These are phyloP conservation scores for Meiosimyza platycephala DNA, from an alignment of 2,888 invertebrate species.

Conservation along the genomic window DNA sequence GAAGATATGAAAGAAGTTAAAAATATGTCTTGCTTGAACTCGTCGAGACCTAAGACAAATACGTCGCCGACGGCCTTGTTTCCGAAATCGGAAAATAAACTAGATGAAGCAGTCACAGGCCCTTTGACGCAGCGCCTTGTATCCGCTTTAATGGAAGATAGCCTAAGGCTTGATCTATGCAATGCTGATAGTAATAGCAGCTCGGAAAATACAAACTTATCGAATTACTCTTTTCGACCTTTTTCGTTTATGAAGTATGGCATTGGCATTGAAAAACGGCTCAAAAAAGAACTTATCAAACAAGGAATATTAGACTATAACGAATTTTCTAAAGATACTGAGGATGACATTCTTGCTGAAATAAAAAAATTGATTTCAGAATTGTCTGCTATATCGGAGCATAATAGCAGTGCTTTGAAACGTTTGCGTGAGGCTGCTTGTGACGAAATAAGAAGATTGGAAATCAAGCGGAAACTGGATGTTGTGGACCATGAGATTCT, in stretches of 20 bases:
- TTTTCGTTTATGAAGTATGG: slow-evolving; percentile 73
- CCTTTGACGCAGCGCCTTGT: slow-evolving; percentile 90
- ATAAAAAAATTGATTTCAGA: slow-evolving; percentile 90
- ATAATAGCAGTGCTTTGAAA: slow-evolving; percentile 82
- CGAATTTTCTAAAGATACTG: slow-evolving; percentile 74
- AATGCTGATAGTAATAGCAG: slow-evolving; percentile 58
- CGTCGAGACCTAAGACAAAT: slow-evolving; percentile 36
- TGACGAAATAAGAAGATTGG: slow-evolving; percentile 83
- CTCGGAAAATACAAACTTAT: slow-evolving; percentile 61
- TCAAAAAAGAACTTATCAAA: slow-evolving; percentile 87
- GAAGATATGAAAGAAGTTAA: slow-evolving; percentile 75
- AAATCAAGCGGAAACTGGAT: slow-evolving; percentile 80
- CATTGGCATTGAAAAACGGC: slow-evolving; percentile 83
- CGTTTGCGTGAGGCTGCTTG: slow-evolving; percentile 77
- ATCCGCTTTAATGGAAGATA: slow-evolving; percentile 90
- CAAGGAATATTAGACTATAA: slow-evolving; percentile 84
- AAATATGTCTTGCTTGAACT: slow-evolving; percentile 51
- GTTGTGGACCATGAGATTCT: slow-evolving; percentile 79
- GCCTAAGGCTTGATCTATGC: slow-evolving; percentile 69
- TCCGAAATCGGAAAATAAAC: slow-evolving; percentile 61
- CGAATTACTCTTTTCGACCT: slow-evolving; percentile 60
- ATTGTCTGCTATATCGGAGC: slow-evolving; percentile 79
- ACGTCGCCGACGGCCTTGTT: slow-evolving; percentile 65
- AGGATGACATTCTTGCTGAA: slow-evolving; percentile 90
- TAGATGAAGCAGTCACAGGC: slow-evolving; percentile 72